phyloP scores from a whole-genome alignment of 1,140 invertebrate genomes.

The Drosophila pallidifrons region DNA sequence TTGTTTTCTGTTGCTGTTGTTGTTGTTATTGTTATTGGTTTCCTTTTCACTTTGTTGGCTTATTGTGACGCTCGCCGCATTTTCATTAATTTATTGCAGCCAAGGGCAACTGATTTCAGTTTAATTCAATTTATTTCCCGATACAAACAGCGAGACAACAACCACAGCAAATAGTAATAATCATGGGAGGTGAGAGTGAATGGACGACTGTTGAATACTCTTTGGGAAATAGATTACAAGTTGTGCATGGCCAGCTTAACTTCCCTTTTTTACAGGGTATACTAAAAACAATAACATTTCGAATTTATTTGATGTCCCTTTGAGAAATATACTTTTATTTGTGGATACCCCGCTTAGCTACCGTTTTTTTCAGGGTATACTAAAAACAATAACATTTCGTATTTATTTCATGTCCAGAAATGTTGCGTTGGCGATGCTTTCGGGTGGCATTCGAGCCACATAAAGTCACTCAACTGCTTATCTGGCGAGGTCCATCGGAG shows the following conservation, averaged over 20 bases:
- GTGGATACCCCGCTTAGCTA: no score
- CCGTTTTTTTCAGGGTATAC: conserved; percentile 11
- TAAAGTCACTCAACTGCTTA: conserved; percentile 77
- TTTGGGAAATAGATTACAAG: not conserved
- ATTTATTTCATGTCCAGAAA: conserved; percentile 61
- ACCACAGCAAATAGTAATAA: conserved; percentile 31
- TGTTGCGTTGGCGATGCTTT: conserved; percentile 16
- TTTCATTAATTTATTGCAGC: conserved; percentile 78
- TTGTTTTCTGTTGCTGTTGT: conserved; percentile 1
- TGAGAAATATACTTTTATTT: no score
- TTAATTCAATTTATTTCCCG: conserved; percentile 79
- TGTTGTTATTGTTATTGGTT: conserved; percentile 25
- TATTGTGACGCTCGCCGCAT: conserved; percentile 48
- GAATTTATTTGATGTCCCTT: conserved; percentile 54
- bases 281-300: conserved; percentile 34
- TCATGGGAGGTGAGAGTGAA: not conserved
- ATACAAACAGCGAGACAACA: conserved; percentile 46
- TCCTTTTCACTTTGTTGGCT: conserved; percentile 21
- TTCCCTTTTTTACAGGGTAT: conserved; percentile 8
- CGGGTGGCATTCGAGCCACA: not conserved
- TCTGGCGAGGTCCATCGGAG: conserved; percentile 57
- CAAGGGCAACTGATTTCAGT: conserved; percentile 75
- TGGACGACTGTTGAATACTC: conserved; percentile 10
- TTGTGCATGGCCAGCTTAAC: not conserved
- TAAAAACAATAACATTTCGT: conserved; percentile 42